Conservation (phyloP, 2,888 invertebrate species). For the Gortyna flavago region DNA sequence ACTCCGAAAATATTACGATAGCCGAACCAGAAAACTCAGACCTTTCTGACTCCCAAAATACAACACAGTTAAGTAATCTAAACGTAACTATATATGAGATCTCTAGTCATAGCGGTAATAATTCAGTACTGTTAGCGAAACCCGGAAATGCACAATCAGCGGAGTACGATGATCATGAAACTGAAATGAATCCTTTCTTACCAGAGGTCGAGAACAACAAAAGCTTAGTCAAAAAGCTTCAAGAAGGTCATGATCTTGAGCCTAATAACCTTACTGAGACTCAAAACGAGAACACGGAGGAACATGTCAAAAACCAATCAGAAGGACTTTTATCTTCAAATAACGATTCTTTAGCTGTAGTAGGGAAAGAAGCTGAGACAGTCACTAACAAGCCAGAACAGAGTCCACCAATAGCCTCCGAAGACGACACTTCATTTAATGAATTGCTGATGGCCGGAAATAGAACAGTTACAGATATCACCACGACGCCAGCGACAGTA, state of each 20-base stretch:
- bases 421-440: conserved; percentile 68
- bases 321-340: conserved; percentile 56
- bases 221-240: conserved; percentile 90
- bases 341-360: conserved; percentile 42
- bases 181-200: conserved; percentile 92
- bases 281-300: conserved; percentile 84
- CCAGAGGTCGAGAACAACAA: conserved; percentile 92
- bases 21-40: conserved; percentile 44
- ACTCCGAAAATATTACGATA: conserved; percentile 29
- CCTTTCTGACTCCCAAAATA: conserved; percentile 66
- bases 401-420: conserved; percentile 57
- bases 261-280: conserved; percentile 83
- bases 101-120: conserved; percentile 77
- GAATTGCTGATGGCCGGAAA: conserved; percentile 69
- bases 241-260: conserved; percentile 89
- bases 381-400: conserved; percentile 50
- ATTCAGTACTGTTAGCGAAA: conserved; percentile 72
- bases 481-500: conserved; percentile 14
- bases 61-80: conserved; percentile 79
- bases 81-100: conserved; percentile 87
- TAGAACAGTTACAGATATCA: conserved; percentile 43
- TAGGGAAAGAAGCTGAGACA: conserved; percentile 50
- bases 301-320: conserved; percentile 69
- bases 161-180: conserved; percentile 85
- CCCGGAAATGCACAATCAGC: conserved; percentile 74